Percentiles rank a stretch among this genome's conserved stretches.
phyloP scores from a whole-genome alignment of 2,888 invertebrate species.

The Hypsopygia costalis region DNA sequence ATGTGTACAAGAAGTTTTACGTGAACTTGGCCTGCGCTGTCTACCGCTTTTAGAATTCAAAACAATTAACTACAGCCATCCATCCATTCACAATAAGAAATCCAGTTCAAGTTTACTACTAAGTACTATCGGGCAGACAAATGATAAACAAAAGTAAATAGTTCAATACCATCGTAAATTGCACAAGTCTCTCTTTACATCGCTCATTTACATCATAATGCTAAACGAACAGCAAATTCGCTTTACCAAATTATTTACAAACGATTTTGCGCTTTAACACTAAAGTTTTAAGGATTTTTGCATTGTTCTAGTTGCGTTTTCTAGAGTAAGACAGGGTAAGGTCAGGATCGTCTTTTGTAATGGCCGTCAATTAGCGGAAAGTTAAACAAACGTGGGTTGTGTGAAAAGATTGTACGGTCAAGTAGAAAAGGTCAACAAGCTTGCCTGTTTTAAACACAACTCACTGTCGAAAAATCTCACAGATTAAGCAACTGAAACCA shows the following conservation, averaged over 20 bases:
- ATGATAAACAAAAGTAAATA: slow-evolving; percentile 16
- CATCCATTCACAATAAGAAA: slow-evolving; percentile 53
- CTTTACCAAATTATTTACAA: background rate
- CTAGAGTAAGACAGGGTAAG: slow-evolving; percentile 24
- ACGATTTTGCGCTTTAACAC: slow-evolving; percentile 22
- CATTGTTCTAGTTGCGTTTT: slow-evolving; percentile 1
- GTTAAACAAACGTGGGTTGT: slow-evolving; percentile 33
- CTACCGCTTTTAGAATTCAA: too few species aligned
- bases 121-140: slow-evolving; percentile 46
- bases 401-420: slow-evolving; percentile 24
- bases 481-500: too few species aligned
- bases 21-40: too few species aligned
- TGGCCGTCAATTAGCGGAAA: slow-evolving; percentile 44
- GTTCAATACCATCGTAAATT: slow-evolving; percentile 18
- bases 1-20: too few species aligned
- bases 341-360: slow-evolving; percentile 41
- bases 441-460: too few species aligned
- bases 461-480: too few species aligned
- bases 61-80: slow-evolving; percentile 29
- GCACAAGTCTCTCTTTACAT: slow-evolving; percentile 29
- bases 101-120: slow-evolving; percentile 71
- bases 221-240: slow-evolving; percentile 16
- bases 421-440: background rate
- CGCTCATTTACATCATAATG: slow-evolving; percentile 33
- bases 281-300: slow-evolving; percentile 15